Evolutionary conservation across 1,140 invertebrate species (phyloP).

Genomic region (Araneus ventricosus): DNA sequence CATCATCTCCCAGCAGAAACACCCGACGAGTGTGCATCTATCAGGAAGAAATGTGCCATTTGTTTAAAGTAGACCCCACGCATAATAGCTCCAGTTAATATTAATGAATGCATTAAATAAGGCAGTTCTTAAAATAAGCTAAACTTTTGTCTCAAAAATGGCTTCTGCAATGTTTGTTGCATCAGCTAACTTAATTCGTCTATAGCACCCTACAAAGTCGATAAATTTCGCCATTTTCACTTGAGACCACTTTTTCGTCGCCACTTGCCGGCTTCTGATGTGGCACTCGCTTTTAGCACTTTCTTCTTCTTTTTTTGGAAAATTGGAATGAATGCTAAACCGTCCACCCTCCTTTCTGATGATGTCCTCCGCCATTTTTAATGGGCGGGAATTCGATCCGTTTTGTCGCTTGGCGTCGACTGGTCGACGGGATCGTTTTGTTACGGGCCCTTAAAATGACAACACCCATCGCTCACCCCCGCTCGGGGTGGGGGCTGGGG

Average conservation of each 20-base stretch:
- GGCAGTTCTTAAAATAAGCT: not conserved
- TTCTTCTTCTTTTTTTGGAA: not conserved
- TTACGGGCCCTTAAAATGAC: constrained; percentile 48
- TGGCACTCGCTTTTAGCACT: not conserved
- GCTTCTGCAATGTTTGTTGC: not conserved
- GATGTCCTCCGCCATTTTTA: constrained; percentile 58
- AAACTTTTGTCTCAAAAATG: not conserved
- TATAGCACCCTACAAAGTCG: not conserved
- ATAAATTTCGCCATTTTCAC: not conserved
- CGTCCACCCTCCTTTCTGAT: not conserved
- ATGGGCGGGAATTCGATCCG: constrained; percentile 65
- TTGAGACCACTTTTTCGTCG: not conserved
- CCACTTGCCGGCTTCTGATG: not conserved
- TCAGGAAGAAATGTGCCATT: not conserved
- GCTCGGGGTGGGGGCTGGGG: no score
- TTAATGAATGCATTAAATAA: not conserved
- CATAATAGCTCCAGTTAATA: not conserved
- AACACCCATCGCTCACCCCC: constrained; percentile 43
- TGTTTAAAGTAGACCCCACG: not conserved
- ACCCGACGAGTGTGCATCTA: not conserved
- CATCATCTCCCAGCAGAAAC: not conserved
- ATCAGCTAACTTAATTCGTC: not conserved
- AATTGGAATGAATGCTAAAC: constrained; percentile 17
- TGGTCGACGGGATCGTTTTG: constrained; percentile 53
- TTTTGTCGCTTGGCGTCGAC: constrained; percentile 61